A percentile compares a stretch with the other conserved stretches of the same genome.
Evolutionary conservation across 2,888 invertebrate species (phyloP).

Genomic region (Deladenus siricidicola): DNA sequence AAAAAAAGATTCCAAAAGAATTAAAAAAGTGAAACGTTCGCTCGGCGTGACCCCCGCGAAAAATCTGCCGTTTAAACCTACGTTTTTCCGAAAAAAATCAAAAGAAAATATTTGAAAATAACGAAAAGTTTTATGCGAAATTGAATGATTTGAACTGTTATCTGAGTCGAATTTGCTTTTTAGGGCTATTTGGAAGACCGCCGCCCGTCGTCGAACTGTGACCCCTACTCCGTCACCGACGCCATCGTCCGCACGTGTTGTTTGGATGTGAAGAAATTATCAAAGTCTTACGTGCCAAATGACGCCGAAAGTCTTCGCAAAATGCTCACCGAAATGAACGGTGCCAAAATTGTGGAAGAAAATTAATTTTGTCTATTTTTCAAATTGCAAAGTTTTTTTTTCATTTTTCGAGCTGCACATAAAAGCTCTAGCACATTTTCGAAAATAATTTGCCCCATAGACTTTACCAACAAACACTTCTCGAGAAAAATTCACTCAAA

Average conservation of each 20-base stretch:
- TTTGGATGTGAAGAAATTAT: constrained; percentile 48
- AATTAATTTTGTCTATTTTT: too few relatives aligned
- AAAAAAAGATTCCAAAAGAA: too few relatives aligned
- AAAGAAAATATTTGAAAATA: too few relatives aligned
- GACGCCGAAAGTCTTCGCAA: constrained; percentile 37
- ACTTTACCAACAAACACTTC: too few relatives aligned
- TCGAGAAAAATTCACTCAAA: too few relatives aligned
- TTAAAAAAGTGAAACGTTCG: too few relatives aligned
- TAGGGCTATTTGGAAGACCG: constrained; percentile 54
- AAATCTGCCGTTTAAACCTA: too few relatives aligned
- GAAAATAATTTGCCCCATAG: not conserved
- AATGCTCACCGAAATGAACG: constrained; percentile 22
- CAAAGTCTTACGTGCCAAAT: constrained; percentile 45
- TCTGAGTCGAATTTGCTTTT: too few relatives aligned
- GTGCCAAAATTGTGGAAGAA: constrained; percentile 14
- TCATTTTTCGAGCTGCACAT: not conserved
- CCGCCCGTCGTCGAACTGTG: constrained; percentile 54
- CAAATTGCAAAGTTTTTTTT: not conserved
- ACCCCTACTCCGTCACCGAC: constrained; percentile 52
- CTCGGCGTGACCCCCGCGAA: too few relatives aligned
- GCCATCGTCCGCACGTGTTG: constrained; percentile 50
- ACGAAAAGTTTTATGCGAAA: too few relatives aligned
- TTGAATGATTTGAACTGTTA: too few relatives aligned
- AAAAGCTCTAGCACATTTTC: not conserved
- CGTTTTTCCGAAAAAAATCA: too few relatives aligned